Evolutionary conservation across 2,888 invertebrate genomes (phyloP), one percentile per base, ranked within the genome.

Genomic region (Neoaliturus tenellus): DNA sequence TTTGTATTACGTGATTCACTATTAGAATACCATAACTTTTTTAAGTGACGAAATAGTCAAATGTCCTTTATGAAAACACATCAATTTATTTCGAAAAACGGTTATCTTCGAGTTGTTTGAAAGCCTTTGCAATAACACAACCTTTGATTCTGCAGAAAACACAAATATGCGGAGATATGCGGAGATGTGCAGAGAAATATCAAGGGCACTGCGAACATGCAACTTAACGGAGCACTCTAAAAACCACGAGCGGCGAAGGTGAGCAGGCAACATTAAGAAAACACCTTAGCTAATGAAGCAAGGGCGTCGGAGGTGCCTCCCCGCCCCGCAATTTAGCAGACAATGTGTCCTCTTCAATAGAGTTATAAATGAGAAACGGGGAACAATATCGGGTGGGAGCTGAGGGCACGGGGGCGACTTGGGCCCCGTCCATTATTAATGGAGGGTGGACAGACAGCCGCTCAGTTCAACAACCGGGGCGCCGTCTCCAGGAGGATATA

Each of bases 321-420:
- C 17, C 71, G 71, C 35, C 35, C 33, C 35, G 41, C 41, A 17
- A 71, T 25, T 71, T 71, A 71, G 71, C 71, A 71, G 71, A 75
- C 41, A 75, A 75, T 44, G 44, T 39, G 75, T 75, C 75, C 44
- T 41, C 75, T 75, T 75, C 75, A 75, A 44, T 75, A 75, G 41
- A 41, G 44, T 75, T 75, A 75, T 75, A 75, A 75, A 75, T 75
- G 75, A 75, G 39, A 39, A 28, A 71, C 25, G 44, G 44, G 44
- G 75, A 75, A 75, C 75, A 75, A 75, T 75, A 75, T 75, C 44
- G 75, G 75, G 75, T 41, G 71, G 71, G 39, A 23, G 23, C 20
- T 31, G 33, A 8, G 31, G 28, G 1, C 58, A 20, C 23, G 28
- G n/a, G 62, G 6, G 12, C 39, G 5, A 10, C 62, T n/a, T 28